Base-by-base conservation (phyloP, 2,888 invertebrate genomes). In the Meandrusa payeni region DNA sequence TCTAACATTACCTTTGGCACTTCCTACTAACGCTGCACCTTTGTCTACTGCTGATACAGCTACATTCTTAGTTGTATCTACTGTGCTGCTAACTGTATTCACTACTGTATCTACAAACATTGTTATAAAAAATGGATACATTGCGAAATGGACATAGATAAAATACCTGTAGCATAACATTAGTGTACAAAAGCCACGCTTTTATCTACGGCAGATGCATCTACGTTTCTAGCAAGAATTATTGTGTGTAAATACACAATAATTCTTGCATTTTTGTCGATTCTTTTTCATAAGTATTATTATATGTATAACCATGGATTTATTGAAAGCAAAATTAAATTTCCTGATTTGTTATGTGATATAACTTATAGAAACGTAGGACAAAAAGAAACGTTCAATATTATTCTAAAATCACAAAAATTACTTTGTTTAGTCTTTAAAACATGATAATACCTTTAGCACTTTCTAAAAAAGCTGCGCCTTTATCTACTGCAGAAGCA, bases 391-490 rank as follows among this genome's bases (percentile, higher is more conserved):
- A n/a, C n/a, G n/a, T n/a, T n/a, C n/a, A n/a, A n/a, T n/a, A n/a
- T n/a, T n/a, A n/a, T n/a, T n/a, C n/a, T n/a, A n/a, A n/a, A n/a
- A n/a, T n/a, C n/a, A n/a, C n/a, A n/a, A n/a, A n/a, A n/a, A n/a
- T n/a, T n/a, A n/a, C n/a, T n/a, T n/a, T n/a, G n/a, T n/a, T n/a
- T n/a, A n/a, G n/a, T n/a, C n/a, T n/a, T n/a, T n/a, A n/a, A n/a
- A n/a, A n/a, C n/a, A n/a, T 12, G 7, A n/a, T 24, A 19, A 37
- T 67, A 75, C 72, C 75, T 75, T 70, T 73, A 22, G 69, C 72
- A 28, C 56, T 57, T 47, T 60, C 69, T 45, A 70, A 54, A 11
- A 71, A 53, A 12, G 61, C 48, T 4, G 60, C 42, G 22, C 71
- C 61, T 51, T 69, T 76, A 19, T 74, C 73, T 42, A 64, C 59